These are phyloP conservation scores for Bufotes viridis DNA, from an alignment of 2,797 vertebrate species.

Conservation along the genomic window DNA sequence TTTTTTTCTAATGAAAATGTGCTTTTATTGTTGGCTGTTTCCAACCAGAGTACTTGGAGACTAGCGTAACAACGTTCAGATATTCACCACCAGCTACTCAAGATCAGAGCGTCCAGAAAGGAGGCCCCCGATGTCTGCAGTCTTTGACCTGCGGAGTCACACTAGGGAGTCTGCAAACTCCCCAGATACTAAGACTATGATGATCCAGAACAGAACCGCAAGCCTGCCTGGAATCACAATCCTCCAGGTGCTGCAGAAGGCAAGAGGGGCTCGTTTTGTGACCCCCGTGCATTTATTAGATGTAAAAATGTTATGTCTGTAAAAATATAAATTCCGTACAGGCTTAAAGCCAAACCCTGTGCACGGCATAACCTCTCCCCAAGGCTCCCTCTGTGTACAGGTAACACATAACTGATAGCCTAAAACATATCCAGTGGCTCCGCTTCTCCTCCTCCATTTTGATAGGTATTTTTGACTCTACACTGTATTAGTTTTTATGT, in stretches of 20 bases:
- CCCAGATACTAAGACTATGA: not conserved
- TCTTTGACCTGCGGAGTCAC: not conserved
- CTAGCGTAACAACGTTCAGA: not conserved
- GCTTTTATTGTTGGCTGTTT: constrained; percentile 14
- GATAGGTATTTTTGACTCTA: not conserved
- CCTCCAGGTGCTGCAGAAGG: not conserved
- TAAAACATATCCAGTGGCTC: not conserved
- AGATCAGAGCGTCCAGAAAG: not conserved
- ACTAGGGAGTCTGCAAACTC: not conserved
- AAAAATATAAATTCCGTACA: not conserved
- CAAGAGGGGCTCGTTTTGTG: not conserved
- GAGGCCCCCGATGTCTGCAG: not conserved
- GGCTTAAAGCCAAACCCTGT: not conserved
- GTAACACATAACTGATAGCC: not conserved
- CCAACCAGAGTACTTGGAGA: not conserved
- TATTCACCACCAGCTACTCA: not conserved
- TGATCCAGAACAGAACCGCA: not conserved
- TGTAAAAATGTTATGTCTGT: not conserved
- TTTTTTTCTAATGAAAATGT: constrained; percentile 8
- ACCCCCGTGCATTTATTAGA: not conserved
- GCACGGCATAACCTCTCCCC: not conserved
- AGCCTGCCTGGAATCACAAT: not conserved
- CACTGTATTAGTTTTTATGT: too few relatives aligned
- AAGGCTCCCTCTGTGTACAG: not conserved
- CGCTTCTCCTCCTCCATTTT: not conserved